Base-by-base conservation (phyloP, 2,797 vertebrate species). In the Eulemur coronatus region DNA sequence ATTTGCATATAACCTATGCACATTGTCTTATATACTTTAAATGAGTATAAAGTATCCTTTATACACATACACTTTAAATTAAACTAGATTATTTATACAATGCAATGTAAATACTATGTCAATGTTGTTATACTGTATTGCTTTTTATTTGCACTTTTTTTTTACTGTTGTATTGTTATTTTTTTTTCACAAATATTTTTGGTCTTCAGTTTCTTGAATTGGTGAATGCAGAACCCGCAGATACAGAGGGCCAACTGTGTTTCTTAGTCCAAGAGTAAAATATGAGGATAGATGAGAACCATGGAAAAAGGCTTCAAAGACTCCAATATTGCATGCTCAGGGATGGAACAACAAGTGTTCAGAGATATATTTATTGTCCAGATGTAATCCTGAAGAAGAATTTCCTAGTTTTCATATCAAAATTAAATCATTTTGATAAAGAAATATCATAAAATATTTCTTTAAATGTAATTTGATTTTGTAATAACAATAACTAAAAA, bases 381-480 rank as follows among this genome's bases (percentile, higher is more conserved):
- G 17, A 35, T 48, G 18, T 26, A 41, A 87, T 24, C 33, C 33
- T 38, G 48, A 52, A 26, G 7, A 52, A 73, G 6, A 93, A 91
- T 46, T 85, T 75, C 28, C 55, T n/a, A 79, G 35, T 8, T 70
- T 59, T 43, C 76, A 48, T 13, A 50, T 48, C 48, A 9, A 61
- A 72, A 82, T 67, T 70, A 86, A 93, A 55, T 81, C 67, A 33
- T 73, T 89, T 80, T 38, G 50, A 69, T 67, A 67, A 91, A 88
- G 20, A 96, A 85, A 76, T 79, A 94, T 48, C 52, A 70, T 24
- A 30, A 88, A 20, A 12, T 80, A 0, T 89, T 89, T 92, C 72
- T 61, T 87, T 73, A 93, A 88, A 41, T 80, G 9, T 46, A 89
- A 55, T 85, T 97, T 67, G 17, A 48, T 89, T 50, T 91, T 76